These are phyloP conservation scores for Caenorhabditis inopinata DNA, from an alignment of 1,140 invertebrate genomes.

Conservation along the genomic window DNA sequence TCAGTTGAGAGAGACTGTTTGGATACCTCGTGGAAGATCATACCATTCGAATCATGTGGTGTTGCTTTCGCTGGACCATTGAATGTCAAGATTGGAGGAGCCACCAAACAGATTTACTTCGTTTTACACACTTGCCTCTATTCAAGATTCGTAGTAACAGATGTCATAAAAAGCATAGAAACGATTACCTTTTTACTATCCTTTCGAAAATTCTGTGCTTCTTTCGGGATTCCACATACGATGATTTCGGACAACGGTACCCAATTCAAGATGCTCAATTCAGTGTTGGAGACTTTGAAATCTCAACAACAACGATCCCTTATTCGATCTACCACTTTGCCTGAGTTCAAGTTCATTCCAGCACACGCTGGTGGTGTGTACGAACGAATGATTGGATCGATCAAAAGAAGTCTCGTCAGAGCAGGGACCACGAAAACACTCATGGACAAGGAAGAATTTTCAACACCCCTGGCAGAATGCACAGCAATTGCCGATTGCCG, in stretches of 20 bases:
- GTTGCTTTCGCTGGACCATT: too few relatives aligned
- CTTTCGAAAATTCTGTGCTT: too few relatives aligned
- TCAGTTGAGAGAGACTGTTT: too few relatives aligned
- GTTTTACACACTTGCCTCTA: too few relatives aligned
- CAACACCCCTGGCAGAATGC: not conserved
- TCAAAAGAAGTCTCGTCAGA: not conserved
- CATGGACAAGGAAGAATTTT: not conserved
- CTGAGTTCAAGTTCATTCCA: not conserved
- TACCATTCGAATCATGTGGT: too few relatives aligned
- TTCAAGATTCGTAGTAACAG: too few relatives aligned
- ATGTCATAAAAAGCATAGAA: too few relatives aligned
- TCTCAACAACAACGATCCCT: not conserved
- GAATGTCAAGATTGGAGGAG: too few relatives aligned
- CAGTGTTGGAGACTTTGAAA: not conserved
- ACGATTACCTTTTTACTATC: too few relatives aligned
- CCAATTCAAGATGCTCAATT: not conserved
- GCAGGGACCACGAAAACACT: not conserved
- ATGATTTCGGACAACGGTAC: not conserved
- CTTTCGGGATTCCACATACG: too few relatives aligned
- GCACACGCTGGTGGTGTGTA: not conserved
- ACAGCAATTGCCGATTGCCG: not conserved
- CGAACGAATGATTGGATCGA: slow-evolving; percentile 7
- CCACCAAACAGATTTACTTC: too few relatives aligned
- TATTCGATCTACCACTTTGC: not conserved
- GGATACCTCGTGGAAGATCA: too few relatives aligned